A percentile compares a stretch with the other conserved stretches of the same genome.
Conservation (phyloP, 2,888 invertebrate genomes). For the Buathra laborator region DNA sequence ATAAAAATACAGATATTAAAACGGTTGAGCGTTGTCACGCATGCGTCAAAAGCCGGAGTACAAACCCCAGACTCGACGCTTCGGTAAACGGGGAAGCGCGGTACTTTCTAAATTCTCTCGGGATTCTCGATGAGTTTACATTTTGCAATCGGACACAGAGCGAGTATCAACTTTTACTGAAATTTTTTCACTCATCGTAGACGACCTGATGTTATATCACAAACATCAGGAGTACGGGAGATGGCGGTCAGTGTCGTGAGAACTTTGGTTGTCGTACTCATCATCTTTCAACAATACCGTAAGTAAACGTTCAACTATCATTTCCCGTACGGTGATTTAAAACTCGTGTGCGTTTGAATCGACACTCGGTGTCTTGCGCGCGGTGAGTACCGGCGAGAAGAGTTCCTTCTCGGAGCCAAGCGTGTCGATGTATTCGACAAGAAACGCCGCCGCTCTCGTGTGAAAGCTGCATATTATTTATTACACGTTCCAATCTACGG, state of each 20-base stretch:
- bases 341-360: slow-evolving; percentile 39
- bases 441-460: background rate
- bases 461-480: background rate
- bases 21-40: slow-evolving; percentile 60
- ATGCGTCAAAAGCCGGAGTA: slow-evolving; percentile 61
- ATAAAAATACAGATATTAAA: slow-evolving; percentile 49
- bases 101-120: slow-evolving; percentile 82
- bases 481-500: background rate
- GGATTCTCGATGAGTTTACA: slow-evolving; percentile 77
- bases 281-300: slow-evolving; percentile 75
- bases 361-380: slow-evolving; percentile 4
- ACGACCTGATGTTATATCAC: slow-evolving; percentile 83
- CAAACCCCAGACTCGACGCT: slow-evolving; percentile 46
- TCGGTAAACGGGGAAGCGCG: slow-evolving; percentile 74
- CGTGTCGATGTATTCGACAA: no score
- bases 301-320: slow-evolving; percentile 72
- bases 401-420: background rate
- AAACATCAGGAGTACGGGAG: slow-evolving; percentile 80
- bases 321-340: background rate
- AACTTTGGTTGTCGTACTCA: slow-evolving; percentile 75
- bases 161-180: slow-evolving; percentile 80
- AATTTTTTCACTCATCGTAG: slow-evolving; percentile 76
- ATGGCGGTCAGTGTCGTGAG: slow-evolving; percentile 83
- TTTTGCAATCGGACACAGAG: slow-evolving; percentile 78
- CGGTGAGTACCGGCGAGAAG: slow-evolving; percentile 10